These are phyloP conservation scores for Garrulus glandarius DNA, from an alignment of 2,797 vertebrate species.

Conservation along the genomic window DNA sequence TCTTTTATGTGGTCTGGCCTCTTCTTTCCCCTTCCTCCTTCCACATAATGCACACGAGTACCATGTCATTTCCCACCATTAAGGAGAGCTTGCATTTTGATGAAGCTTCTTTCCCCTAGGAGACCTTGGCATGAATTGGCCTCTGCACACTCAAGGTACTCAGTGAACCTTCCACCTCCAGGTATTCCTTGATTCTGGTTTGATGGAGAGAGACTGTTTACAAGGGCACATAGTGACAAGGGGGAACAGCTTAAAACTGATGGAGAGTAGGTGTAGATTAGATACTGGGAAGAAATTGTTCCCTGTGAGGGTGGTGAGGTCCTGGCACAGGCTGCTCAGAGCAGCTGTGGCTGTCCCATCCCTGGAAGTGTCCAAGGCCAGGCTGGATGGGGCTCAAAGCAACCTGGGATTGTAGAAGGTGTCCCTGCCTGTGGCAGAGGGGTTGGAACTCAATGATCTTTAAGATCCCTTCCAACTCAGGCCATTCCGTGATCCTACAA, in stretches of 20 bases:
- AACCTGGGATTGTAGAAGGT: background rate
- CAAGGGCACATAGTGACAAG: background rate
- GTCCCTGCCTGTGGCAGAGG: background rate
- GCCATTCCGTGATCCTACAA: background rate
- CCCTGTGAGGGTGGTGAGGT: background rate
- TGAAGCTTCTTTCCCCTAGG: background rate
- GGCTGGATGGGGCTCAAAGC: rapidly evolving
- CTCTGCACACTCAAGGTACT: background rate
- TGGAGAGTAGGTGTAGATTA: background rate
- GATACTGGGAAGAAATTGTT: background rate
- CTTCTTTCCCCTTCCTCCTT: background rate
- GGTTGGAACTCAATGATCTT: background rate
- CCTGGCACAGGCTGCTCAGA: background rate
- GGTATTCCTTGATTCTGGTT: background rate
- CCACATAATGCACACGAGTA: background rate
- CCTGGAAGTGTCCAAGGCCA: background rate
- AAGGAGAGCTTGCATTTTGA: background rate
- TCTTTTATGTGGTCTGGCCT: background rate
- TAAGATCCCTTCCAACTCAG: background rate
- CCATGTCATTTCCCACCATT: background rate
- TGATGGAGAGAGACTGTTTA: background rate
- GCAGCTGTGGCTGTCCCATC: background rate
- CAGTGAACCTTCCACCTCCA: rapidly evolving
- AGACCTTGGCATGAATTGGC: background rate
- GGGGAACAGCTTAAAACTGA: background rate